phyloP scores from a whole-genome alignment of 2,888 invertebrate species.

The Parelbella ahira region DNA sequence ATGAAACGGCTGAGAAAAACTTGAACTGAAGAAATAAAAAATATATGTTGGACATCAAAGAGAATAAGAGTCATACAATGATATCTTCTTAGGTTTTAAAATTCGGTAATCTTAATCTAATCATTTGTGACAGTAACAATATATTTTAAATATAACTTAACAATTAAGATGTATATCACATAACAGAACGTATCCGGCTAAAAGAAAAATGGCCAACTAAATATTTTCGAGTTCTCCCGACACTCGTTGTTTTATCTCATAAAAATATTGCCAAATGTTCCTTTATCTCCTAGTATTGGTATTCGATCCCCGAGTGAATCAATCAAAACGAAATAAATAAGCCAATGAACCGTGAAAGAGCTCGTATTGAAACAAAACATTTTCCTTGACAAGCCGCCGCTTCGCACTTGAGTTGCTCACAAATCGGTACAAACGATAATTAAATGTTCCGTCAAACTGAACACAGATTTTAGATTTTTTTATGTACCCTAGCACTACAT shows the following conservation, averaged over 20 bases:
- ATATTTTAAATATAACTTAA: no score
- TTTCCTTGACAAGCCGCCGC: conserved; percentile 40
- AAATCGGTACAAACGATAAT: conserved; percentile 29
- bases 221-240: conserved; percentile 16
- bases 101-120: no score
- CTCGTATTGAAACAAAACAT: conserved; percentile 54
- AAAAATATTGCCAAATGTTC: conserved; percentile 9
- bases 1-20: no score
- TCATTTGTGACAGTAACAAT: no score
- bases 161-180: no score
- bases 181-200: neutral
- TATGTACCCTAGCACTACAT: no score
- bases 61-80: no score
- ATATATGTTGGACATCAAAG: no score
- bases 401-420: conserved; percentile 43
- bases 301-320: conserved; percentile 29
- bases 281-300: conserved; percentile 12
- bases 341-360: conserved; percentile 52
- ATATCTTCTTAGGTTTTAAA: no score
- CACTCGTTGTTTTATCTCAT: conserved; percentile 9
- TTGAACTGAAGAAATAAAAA: no score
- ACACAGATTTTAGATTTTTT: conserved; percentile 6
- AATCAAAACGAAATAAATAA: conserved; percentile 47
- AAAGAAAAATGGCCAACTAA: conserved; percentile 11
- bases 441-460: conserved; percentile 20